Evolutionary conservation across 2,888 invertebrate genomes (phyloP).

Genomic region (Didymodactylos carnosus): DNA sequence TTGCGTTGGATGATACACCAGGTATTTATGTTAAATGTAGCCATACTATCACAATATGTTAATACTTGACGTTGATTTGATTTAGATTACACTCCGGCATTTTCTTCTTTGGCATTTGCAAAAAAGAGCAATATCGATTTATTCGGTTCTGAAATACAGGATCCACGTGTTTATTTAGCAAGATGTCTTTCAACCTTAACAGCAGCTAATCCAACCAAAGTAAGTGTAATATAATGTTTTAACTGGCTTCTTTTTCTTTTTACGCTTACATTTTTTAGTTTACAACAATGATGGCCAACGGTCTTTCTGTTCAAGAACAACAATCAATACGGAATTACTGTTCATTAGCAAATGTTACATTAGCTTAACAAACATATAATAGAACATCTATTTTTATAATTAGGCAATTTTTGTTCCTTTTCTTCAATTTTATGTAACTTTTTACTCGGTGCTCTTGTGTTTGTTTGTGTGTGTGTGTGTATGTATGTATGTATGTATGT

Average conservation of each 20-base stretch:
- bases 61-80: background rate
- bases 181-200: background rate
- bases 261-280: background rate
- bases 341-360: background rate
- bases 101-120: background rate
- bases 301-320: background rate
- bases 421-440: no score
- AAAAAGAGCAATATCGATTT: background rate
- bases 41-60: background rate
- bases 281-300: background rate
- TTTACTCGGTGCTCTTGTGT: no score
- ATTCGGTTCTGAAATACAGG: background rate
- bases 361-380: no score
- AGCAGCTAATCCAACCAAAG: background rate
- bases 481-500: no score
- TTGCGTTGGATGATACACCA: constrained; percentile 63
- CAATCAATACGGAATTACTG: background rate
- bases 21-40: constrained; percentile 63
- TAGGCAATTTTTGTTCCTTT: no score
- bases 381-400: no score
- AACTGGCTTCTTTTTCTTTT: background rate
- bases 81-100: background rate
- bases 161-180: background rate
- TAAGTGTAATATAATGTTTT: background rate
- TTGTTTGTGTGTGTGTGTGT: no score